Percentiles rank a stretch among this genome's conserved stretches.
These are phyloP conservation scores for Hermaeophaga mercurialis DNA, from an alignment of 2,888 invertebrate species.

Conservation along the genomic window DNA sequence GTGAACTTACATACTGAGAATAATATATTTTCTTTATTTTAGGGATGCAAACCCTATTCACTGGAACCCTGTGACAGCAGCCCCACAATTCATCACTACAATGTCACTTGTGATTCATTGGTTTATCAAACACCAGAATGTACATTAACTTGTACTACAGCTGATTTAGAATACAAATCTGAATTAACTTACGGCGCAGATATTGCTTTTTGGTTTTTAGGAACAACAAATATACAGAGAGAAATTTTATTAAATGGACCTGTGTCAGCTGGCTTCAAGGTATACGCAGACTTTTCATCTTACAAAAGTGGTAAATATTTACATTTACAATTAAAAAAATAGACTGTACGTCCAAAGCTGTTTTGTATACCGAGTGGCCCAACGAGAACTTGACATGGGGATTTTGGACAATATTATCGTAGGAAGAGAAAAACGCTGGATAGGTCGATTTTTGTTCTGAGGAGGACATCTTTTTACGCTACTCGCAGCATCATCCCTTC, in stretches of 20 bases:
- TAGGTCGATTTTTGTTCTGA: too few relatives aligned
- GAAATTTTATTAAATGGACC: slow-evolving; percentile 83
- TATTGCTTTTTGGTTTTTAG: slow-evolving; percentile 39
- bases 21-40: too few relatives aligned
- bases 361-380: too few relatives aligned
- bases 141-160: slow-evolving; percentile 11
- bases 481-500: too few relatives aligned
- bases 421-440: too few relatives aligned
- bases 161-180: slow-evolving; percentile 45
- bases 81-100: neutral
- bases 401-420: too few relatives aligned
- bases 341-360: too few relatives aligned
- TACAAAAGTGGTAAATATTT: slow-evolving; percentile 84
- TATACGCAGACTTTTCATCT: slow-evolving; percentile 77
- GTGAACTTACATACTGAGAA: too few relatives aligned
- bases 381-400: too few relatives aligned
- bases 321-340: too few relatives aligned
- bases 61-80: slow-evolving; percentile 32
- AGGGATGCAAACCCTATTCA: slow-evolving; percentile 36
- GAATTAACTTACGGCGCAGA: slow-evolving; percentile 6
- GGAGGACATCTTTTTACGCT: too few relatives aligned
- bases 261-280: slow-evolving; percentile 82
- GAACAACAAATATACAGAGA: slow-evolving; percentile 67
- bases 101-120: slow-evolving; percentile 8
- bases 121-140: slow-evolving; percentile 19